Evolutionary conservation across 2,797 vertebrate genomes (phyloP).

Genomic region (Rhinophrynus dorsalis): DNA sequence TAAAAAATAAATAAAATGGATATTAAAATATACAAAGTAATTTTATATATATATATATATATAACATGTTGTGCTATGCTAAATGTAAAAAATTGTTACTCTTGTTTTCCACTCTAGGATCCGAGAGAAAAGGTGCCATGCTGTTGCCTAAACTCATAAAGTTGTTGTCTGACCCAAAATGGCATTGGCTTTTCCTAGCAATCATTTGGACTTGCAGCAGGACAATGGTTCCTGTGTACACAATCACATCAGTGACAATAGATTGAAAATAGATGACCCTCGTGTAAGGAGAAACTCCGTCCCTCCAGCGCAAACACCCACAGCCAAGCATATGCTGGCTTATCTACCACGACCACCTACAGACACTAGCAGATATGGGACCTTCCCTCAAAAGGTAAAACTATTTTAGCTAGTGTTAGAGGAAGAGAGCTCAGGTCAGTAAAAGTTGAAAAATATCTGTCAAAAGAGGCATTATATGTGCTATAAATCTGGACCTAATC

Average conservation of each 20-base stretch:
- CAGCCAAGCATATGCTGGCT: slow-evolving; percentile 70
- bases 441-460: neutral
- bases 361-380: slow-evolving; percentile 54
- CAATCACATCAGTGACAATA: slow-evolving; percentile 16
- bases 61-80: too few species aligned
- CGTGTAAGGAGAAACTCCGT: slow-evolving; percentile 68
- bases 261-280: slow-evolving; percentile 48
- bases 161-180: slow-evolving; percentile 20
- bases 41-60: too few species aligned
- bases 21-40: too few species aligned
- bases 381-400: slow-evolving; percentile 66
- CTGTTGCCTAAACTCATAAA: slow-evolving; percentile 40
- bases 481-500: too few species aligned
- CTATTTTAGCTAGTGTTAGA: too few species aligned
- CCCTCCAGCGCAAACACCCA: slow-evolving; percentile 61
- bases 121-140: neutral
- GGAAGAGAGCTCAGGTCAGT: too few species aligned
- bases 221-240: slow-evolving; percentile 44
- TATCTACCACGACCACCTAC: slow-evolving; percentile 66
- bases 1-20: too few species aligned
- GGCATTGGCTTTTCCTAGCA: slow-evolving; percentile 48
- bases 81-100: too few species aligned
- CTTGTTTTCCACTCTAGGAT: slow-evolving; percentile 29
- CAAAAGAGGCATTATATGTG: too few species aligned
- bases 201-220: slow-evolving; percentile 56